Evolutionary conservation across 2,113 vertebrate species (phyloP), one percentile per base, ranked within the genome.

Genomic region (Podiceps cristatus): DNA sequence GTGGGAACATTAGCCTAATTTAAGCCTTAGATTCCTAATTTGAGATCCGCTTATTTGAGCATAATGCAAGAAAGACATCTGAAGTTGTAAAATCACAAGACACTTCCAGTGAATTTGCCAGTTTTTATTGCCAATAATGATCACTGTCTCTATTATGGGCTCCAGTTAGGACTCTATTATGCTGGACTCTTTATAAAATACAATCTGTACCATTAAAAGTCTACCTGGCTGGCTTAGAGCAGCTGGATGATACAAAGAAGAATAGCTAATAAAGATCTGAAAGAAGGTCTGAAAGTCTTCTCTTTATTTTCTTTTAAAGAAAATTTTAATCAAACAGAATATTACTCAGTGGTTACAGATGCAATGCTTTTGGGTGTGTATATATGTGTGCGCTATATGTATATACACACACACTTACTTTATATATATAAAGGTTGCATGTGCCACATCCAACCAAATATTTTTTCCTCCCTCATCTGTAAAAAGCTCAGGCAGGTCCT

Each of bases 111-210:
- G 88, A 84, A 92, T 97, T 91, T 95, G 55, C 56, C 40, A 31
- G 37, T 44, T 92, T 95, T 94, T 97, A 94, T 63, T 86, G 64
- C 64, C 86, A 89, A 2, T 95, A 95, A 90, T 76, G 55, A 95
- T 81, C 59, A 60, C 56, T 86, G 82, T 86, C 72, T 93, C 86
- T 67, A 44, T 84, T 92, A 84, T 2, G 33, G 74, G 72, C 67
- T 90, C 84, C 74, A 69, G 87, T 92, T 66, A 93, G 67, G 82
- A 69, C 67, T 95, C 82, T 74, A 7, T 92, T 96, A 86, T 71
- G 56, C 73, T 75, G 27, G 27, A 75, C 76, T 62, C 64, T 67
- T 63, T 79, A 83, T 58, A 90, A 95, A 97, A 96, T 62, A 96
- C 59, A 96, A 86, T 62, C 56, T 2, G 4, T 50, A 79, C 69